Base-by-base conservation (phyloP, 2,888 invertebrate genomes). In the Carabus problematicus region DNA sequence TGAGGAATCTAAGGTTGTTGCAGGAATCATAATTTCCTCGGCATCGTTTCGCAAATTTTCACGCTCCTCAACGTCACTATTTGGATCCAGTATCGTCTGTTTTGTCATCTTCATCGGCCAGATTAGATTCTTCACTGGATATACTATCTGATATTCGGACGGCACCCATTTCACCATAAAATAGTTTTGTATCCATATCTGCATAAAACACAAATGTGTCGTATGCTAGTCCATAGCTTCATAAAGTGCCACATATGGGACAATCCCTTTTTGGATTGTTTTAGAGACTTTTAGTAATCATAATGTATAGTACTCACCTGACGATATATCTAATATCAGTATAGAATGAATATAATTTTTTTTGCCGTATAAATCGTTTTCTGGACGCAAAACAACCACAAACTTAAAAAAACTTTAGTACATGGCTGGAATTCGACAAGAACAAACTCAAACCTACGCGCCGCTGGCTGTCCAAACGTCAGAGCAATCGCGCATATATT, bases 1-100 rank as follows among this genome's bases (percentile, higher is more conserved):
- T 42, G 42, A 42, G 9, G 42, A 42, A 42, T 42, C 42, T n/a
- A n/a, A n/a, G n/a, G n/a, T n/a, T 42, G 42, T 42, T 42, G 42
- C 42, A 9, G 42, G 9, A 42, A 42, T 42, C 42, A 9, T 9
- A 42, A 42, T 42, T 42, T 42, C 42, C 42, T 42, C 42, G 9
- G 9, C 9, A 42, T 42, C 42, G 9, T 42, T 42, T 42, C 9
- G 8, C 9, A 42, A 42, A 42, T 42, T 9, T 8, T 42, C 42
- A 9, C 8, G 42, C 9, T 42, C 9, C 42, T 42, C 42, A 9
- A 8, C 8, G 42, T 42, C 42, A 42, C 42, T 42, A 42, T 42
- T 42, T 42, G 42, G 8, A 8, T 8, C 42, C 42, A 42, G 42
- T 42, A 42, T 42, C 9, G 9, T 9, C 9, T 42, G 8, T 42